Evolutionary conservation across 2,113 vertebrate species (phyloP), one percentile per base, ranked within the genome.

Genomic region (Corythoichthys haematopterus): DNA sequence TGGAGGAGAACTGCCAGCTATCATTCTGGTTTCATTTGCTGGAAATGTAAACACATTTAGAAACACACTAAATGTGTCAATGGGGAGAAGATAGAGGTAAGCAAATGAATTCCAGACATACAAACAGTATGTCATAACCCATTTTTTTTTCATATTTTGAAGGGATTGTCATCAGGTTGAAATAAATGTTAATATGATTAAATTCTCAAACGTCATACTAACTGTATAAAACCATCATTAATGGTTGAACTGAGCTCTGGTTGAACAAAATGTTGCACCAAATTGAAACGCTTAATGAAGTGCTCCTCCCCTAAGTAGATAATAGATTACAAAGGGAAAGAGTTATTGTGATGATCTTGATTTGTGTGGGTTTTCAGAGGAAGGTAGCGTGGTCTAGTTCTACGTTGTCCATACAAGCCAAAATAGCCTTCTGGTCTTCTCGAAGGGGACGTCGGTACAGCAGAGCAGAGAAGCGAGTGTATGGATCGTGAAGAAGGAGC

Each of bases 341-440:
- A 40, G 52, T 60, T 48, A 52, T 46, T 65, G 36, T 66, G 58
- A 36, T 65, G 64, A 84, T 77, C 74, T 81, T 68, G 38, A 65
- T 47, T 62, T 64, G 36, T 20, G 47, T 62, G 51, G 50, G 61
- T 55, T 73, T 72, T 90, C 73, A 90, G 58, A 90, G 84, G 65
- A 89, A 78, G 65, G 85, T 90, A 75, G 85, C 81, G 6, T 98
- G 95, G 78, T 96, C 95, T 20, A 92, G 88, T 90, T 98, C 97
- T 0, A 94, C 94, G 6, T 91, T 94, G 86, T 99, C 96, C 91
- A 95, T 94, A 50, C 95, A 95, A 81, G 94, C 97, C 91, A 99
- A 92, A 88, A 99, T 98, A 37, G 96, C 95, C 69, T 93, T 97
- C 94, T 97, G 96, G 90, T 99, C 97, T 83, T 98, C 97, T 61